Evolutionary conservation across 2,888 invertebrate species (phyloP).

Genomic region (Sisyra nigra): DNA sequence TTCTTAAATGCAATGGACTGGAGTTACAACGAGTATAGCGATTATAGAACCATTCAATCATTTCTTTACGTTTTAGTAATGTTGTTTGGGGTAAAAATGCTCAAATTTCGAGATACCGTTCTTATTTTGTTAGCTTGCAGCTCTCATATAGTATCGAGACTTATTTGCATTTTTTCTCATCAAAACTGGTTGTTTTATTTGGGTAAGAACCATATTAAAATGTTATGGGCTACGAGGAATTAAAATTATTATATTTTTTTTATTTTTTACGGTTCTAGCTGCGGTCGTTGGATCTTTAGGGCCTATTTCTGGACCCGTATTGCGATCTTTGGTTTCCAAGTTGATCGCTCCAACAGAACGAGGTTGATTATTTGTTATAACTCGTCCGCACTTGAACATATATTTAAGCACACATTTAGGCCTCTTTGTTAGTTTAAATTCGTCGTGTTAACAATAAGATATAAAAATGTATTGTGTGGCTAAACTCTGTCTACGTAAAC

Average conservation of each 20-base stretch:
- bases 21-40: constrained; percentile 50
- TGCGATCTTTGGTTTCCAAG: constrained; percentile 71
- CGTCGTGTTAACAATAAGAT: too few species aligned
- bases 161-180: constrained; percentile 32
- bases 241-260: not conserved
- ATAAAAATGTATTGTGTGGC: too few species aligned
- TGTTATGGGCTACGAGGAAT: not conserved
- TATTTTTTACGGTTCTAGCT: constrained; percentile 27
- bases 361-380: constrained; percentile 34
- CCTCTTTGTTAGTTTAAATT: too few species aligned
- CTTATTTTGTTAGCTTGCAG: constrained; percentile 57
- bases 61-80: constrained; percentile 53
- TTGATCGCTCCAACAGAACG: constrained; percentile 52
- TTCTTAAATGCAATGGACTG: constrained; percentile 56
- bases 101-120: constrained; percentile 51
- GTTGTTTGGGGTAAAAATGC: constrained; percentile 50
- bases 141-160: constrained; percentile 49
- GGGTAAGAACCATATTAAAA: not conserved
- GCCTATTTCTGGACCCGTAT: constrained; percentile 59
- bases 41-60: constrained; percentile 58
- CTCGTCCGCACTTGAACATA: too few species aligned
- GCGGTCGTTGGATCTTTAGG: constrained; percentile 58
- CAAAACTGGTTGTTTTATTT: constrained; percentile 6
- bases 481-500: too few species aligned
- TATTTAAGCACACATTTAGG: too few species aligned